Evolutionary conservation across 1,140 invertebrate species (phyloP), one percentile per base, ranked within the genome.

Genomic region (Drosophila leontia): DNA sequence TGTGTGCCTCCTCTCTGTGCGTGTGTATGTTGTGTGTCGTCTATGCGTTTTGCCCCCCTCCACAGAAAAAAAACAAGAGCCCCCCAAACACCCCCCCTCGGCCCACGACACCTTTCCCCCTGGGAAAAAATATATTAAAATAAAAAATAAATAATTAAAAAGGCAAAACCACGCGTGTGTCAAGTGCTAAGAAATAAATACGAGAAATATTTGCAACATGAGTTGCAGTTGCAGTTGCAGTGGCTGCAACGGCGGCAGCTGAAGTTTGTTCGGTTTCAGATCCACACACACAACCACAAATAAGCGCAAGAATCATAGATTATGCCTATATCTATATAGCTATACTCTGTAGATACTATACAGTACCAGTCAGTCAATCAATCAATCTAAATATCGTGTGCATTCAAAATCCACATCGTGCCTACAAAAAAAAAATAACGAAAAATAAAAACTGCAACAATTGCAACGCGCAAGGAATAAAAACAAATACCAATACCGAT

Each of bases 331-430:
- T 59, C 62, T 58, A 48, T 55, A 75, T 37, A 68, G 53, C 53
- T 56, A 39, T 26, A 56, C 53, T 56, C 53, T 56, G 26, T 56
- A 56, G 53, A 56, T 56, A 39, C 35, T 51, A 50, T 41, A 58
- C 56, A 58, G 68, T 50, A 48, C 44, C 60, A 67, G 53, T 82
- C 47, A 78, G 79, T 74, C 70, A 74, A 74, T 74, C 70, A 74
- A 74, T 56, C 53, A 56, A 56, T 56, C 53, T 56, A 56, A 56
- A 56, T 74, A 88, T 78, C 75, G 63, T 53, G 84, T 87, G 83
- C 83, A 87, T 87, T 87, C 80, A 88, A 87, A 88, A 80, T 88
- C 84, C 83, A 86, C 86, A 86, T 83, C 76, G 83, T 86, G 83
- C 83, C 83, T 86, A 56, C 34, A 26, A 56, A 55, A 13, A 53